Evolutionary conservation across 1,140 invertebrate genomes (phyloP), one percentile per base, ranked within the genome.

Genomic region (Odontomachus brunneus): DNA sequence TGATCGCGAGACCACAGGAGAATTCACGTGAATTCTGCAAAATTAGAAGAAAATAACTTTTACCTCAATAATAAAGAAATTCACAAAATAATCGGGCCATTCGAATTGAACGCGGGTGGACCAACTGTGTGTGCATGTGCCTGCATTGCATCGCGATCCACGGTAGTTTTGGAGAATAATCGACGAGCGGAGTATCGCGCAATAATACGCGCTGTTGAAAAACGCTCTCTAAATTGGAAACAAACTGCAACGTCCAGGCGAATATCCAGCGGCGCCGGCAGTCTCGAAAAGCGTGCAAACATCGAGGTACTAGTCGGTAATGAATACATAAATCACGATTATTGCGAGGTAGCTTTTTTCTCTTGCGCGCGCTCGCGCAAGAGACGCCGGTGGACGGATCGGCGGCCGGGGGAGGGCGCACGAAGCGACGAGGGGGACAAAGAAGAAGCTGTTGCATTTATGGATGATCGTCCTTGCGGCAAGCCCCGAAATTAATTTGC

Each of bases 361-460:
- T 78, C 76, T 38, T 55, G 51, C 44, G 29, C 38, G 38, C 38
- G 38, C 60, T 48, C 44, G 44, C 38, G 38, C 38, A 44, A 11
- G 38, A 78, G 76, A 82, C 57, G 75, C 51, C 75, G 65, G 19
- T 9, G 26, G 17, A 12, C 1, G 22, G 14, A 15, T 9, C 48
- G 12, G 9, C 5, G 66, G 15, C n/a, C n/a, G 38, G 51, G 57
- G 9, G n/a, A 5, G 48, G 12, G 51, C 19, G 26, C 44, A 84
- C 33, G 55, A 69, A 44, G 48, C 15, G 29, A 17, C 14, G 14
- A 38, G 26, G 76, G 15, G n/a, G 53, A 67, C 82, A 88, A 91
- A 92, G 89, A 92, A 92, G 81, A 92, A 92, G 81, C 85, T 90
- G 82, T 71, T 92, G 87, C 89, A 91, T 93, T 91, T 92, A 92